Base-by-base conservation (phyloP, 1,140 invertebrate species). In the Zaprionus vittiger region DNA sequence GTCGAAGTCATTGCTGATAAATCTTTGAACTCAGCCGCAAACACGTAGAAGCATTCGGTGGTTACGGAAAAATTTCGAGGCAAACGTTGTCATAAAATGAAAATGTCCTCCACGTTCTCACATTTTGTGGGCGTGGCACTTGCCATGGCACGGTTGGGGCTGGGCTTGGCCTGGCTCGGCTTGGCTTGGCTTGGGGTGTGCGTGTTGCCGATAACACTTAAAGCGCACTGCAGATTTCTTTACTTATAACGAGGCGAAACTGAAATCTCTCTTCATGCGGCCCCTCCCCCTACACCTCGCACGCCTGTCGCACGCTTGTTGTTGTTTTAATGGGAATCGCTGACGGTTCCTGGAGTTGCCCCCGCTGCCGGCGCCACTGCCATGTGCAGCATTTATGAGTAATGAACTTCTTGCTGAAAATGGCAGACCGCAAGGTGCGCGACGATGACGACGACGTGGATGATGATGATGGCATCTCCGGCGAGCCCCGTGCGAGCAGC, bases 11-110 rank as follows among this genome's bases (percentile, higher is more conserved):
- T 84, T 81, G 81, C 84, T 89, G 84, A 89, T 89, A 89, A 89
- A 89, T 89, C 84, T 89, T 89, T 89, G 84, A 89, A 89, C 84
- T 90, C 81, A 85, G 81, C 84, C 84, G 77, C 84, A 89, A 87
- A 89, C 84, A 89, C 84, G 85, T 89, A 89, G 85, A 85, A 90
- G 84, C 86, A 89, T 89, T 89, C 84, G 85, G 84, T 79, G 84
- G 84, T 89, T 89, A 85, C 75, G 81, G 74, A 77, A 90, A 84
- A 82, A 81, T 79, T 79, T 80, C 61, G 66, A 73, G 64, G 67
- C 73, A 79, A 81, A 77, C 85, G 85, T 73, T 87, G 84, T 89
- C 85, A 89, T 89, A 89, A 89, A 89, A 89, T 89, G 84, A 89
- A 89, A 89, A 89, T 90, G 85, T 89, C 79, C 85, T 81, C 82